Evolutionary conservation across 2,888 invertebrate genomes (phyloP).

Genomic region (Leucophenga montana): DNA sequence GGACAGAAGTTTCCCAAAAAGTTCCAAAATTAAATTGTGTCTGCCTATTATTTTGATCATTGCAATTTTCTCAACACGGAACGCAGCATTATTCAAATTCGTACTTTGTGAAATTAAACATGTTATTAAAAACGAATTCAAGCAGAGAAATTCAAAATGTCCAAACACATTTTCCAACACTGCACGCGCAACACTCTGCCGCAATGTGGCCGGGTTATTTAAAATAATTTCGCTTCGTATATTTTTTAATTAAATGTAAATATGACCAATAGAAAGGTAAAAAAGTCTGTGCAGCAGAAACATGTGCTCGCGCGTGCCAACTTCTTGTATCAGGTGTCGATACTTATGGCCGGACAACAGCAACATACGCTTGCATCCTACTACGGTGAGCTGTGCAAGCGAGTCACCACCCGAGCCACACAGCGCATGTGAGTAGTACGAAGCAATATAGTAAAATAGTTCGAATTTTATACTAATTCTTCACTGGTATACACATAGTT

Average conservation of each 20-base stretch:
- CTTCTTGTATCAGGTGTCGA: slow-evolving; percentile 71
- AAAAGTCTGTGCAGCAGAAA: slow-evolving; percentile 45
- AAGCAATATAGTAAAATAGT: not conserved
- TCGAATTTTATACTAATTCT: not conserved
- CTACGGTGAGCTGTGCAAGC: slow-evolving; percentile 69
- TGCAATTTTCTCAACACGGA: too few relatives aligned
- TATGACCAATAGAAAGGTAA: slow-evolving; percentile 39
- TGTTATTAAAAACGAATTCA: too few relatives aligned
- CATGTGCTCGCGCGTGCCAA: slow-evolving; percentile 64
- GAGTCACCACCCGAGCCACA: slow-evolving; percentile 69
- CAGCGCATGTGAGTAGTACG: slow-evolving; percentile 65
- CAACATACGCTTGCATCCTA: slow-evolving; percentile 66
- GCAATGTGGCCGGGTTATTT: too few relatives aligned
- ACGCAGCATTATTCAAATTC: too few relatives aligned
- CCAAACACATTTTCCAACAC: too few relatives aligned
- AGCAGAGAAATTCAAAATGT: too few relatives aligned
- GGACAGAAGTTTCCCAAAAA: too few relatives aligned
- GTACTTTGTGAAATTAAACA: too few relatives aligned
- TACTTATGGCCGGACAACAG: slow-evolving; percentile 65
- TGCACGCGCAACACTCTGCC: too few relatives aligned
- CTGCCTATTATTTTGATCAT: too few relatives aligned
- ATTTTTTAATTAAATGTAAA: not conserved
- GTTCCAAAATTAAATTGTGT: too few relatives aligned
- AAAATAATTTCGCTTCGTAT: too few relatives aligned
- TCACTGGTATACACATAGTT: slow-evolving; percentile 48